phyloP scores from a whole-genome alignment of 2,888 invertebrate species.

The Isotomurus palustris region DNA sequence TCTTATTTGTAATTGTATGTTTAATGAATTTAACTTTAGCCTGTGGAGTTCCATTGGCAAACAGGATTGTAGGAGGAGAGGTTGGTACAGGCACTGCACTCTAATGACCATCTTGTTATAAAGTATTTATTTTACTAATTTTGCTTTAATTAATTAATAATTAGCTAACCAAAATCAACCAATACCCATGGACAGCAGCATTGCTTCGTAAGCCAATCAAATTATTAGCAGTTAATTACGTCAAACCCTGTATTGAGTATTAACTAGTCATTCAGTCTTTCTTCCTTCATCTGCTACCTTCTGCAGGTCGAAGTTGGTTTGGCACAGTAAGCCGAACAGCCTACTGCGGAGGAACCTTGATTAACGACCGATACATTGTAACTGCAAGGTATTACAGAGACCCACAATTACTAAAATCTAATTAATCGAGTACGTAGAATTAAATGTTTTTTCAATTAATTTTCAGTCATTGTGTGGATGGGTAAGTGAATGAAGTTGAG shows the following conservation, averaged over 20 bases:
- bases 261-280: neutral
- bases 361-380: conserved; percentile 29
- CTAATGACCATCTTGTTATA: too few species aligned
- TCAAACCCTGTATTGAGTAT: too few species aligned
- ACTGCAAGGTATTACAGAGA: conserved; percentile 33
- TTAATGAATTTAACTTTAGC: conserved; percentile 8
- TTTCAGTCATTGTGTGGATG: conserved; percentile 41
- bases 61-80: conserved; percentile 32
- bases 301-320: conserved; percentile 33
- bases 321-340: conserved; percentile 26
- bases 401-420: neutral
- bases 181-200: conserved; percentile 41
- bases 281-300: neutral
- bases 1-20: neutral
- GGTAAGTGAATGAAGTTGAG: conserved; percentile 19
- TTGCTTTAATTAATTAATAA: too few species aligned
- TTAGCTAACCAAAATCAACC: conserved; percentile 37
- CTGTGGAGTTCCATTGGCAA: conserved; percentile 24
- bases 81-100: too few species aligned
- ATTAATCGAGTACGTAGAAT: neutral
- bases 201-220: conserved; percentile 20
- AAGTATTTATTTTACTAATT: too few species aligned
- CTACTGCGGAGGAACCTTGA: conserved; percentile 31
- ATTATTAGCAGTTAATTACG: too few species aligned
- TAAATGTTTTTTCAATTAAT: neutral